Conservation (phyloP, 2,113 vertebrate species). For the Phyllopteryx taeniolatus region DNA sequence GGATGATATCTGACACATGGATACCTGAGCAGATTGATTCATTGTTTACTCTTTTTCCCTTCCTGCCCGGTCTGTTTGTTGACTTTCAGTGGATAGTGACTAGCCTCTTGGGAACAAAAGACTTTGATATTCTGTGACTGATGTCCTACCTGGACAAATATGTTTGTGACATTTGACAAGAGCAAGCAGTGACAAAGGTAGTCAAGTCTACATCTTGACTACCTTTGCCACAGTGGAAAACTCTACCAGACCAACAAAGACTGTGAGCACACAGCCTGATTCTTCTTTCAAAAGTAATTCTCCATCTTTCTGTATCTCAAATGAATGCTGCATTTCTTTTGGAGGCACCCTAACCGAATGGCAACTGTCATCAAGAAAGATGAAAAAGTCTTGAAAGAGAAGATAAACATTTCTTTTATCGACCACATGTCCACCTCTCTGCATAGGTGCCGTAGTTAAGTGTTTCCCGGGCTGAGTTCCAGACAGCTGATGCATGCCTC, state of each 20-base stretch:
- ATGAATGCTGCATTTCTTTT: background rate
- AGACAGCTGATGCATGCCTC: conserved; percentile 43
- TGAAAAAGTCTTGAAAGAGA: background rate
- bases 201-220: too few species aligned
- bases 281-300: background rate
- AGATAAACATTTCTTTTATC: conserved; percentile 21
- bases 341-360: background rate
- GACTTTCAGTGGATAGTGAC: too few species aligned
- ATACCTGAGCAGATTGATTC: too few species aligned
- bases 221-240: too few species aligned
- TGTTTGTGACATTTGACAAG: background rate
- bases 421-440: conserved; percentile 22
- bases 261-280: background rate
- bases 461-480: conserved; percentile 41
- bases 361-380: background rate
- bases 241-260: background rate
- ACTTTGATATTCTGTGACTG: too few species aligned
- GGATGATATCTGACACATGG: too few species aligned
- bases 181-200: background rate
- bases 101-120: too few species aligned
- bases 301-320: background rate
- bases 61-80: too few species aligned
- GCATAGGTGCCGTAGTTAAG: conserved; percentile 34
- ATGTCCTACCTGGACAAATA: background rate
- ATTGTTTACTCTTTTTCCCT: too few species aligned